These are phyloP conservation scores for Idaea dimidiata DNA, from an alignment of 2,888 invertebrate species.

Conservation along the genomic window DNA sequence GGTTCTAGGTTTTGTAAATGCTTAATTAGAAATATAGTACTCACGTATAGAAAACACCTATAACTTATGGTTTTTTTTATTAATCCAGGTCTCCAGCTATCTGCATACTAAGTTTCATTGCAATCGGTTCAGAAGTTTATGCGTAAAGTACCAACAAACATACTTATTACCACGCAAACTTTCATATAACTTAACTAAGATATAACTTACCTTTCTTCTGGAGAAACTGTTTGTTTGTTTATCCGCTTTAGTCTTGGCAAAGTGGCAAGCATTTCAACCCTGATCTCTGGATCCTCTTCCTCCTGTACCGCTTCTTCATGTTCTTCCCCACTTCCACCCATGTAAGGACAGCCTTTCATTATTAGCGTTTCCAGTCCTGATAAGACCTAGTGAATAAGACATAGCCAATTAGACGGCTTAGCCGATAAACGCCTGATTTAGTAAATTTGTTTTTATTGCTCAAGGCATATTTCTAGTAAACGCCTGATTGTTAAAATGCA, in stretches of 20 bases:
- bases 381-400: constrained; percentile 49
- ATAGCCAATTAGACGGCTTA: not conserved
- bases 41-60: no score
- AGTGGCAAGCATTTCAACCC: constrained; percentile 71
- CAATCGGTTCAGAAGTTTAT: no score
- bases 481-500: constrained; percentile 1
- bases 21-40: no score
- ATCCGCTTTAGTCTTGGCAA: constrained; percentile 77
- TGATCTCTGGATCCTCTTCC: constrained; percentile 60
- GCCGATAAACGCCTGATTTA: not conserved
- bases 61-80: no score
- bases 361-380: constrained; percentile 73
- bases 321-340: constrained; percentile 69
- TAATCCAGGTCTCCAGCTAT: no score
- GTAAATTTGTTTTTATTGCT: no score
- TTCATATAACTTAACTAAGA: no score
- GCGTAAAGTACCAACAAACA: no score
- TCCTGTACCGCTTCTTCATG: constrained; percentile 51
- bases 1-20: no score
- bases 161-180: no score
- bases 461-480: no score
- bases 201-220: constrained; percentile 68
- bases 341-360: constrained; percentile 77
- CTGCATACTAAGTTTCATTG: no score
- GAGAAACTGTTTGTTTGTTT: constrained; percentile 73